Evolutionary conservation across 2,797 vertebrate genomes (phyloP).

Genomic region (Lepus townsendii): DNA sequence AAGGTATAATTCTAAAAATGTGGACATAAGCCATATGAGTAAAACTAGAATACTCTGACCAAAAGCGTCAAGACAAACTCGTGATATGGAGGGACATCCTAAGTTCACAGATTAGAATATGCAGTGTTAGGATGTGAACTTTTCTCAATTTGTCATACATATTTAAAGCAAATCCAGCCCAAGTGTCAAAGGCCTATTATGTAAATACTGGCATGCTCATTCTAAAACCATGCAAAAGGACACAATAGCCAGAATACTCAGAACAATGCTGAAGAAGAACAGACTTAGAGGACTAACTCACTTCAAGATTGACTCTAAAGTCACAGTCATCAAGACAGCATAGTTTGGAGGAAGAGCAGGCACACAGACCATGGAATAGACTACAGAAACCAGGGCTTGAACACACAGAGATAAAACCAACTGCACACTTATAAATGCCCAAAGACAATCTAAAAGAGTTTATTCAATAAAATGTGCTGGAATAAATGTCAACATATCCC

Average conservation of each 20-base stretch:
- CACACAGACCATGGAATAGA: neutral
- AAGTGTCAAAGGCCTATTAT: neutral
- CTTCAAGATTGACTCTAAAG: neutral
- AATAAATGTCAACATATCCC: neutral
- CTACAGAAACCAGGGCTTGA: neutral
- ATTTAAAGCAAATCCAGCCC: neutral
- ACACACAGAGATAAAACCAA: neutral
- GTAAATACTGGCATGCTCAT: neutral
- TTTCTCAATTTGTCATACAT: neutral
- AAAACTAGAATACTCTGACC: neutral
- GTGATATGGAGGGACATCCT: neutral
- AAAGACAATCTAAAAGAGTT: neutral
- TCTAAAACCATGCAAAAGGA: neutral
- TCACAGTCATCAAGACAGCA: neutral
- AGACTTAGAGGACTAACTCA: neutral
- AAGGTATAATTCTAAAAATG: neutral
- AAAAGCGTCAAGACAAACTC: neutral
- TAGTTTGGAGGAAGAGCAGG: neutral
- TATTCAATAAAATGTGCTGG: neutral
- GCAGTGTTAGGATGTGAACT: neutral
- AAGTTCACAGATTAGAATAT: neutral
- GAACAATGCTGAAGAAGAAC: neutral
- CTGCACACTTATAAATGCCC: neutral
- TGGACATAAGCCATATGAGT: neutral
- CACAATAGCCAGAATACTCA: neutral